These are phyloP conservation scores for Macrosoma leucophasiata DNA, from an alignment of 2,888 invertebrate genomes.

Conservation along the genomic window DNA sequence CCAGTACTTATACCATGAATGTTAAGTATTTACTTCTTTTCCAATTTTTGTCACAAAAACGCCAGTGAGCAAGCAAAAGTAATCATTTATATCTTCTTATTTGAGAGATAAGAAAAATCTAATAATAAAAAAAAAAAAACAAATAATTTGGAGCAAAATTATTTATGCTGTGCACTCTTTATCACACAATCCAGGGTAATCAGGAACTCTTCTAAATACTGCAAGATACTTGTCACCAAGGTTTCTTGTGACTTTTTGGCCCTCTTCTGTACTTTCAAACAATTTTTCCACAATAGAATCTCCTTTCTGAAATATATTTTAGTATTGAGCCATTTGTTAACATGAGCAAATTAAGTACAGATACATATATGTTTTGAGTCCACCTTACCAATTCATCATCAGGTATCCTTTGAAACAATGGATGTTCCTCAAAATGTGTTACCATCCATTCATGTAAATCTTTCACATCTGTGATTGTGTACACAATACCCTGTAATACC, in stretches of 20 bases:
- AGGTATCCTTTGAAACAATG: conserved; percentile 86
- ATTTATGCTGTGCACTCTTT: too few species aligned
- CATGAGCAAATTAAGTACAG: conserved; percentile 9
- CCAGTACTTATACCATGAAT: too few species aligned
- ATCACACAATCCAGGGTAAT: conserved; percentile 27
- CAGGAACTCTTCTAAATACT: conserved; percentile 82
- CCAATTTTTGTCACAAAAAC: too few species aligned
- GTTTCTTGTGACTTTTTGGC: conserved; percentile 97
- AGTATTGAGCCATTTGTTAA: too few species aligned
- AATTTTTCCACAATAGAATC: conserved; percentile 94
- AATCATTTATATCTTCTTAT: too few species aligned
- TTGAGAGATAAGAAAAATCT: too few species aligned
- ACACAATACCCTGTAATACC: conserved; percentile 93
- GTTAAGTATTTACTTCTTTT: too few species aligned
- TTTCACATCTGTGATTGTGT: conserved; percentile 98
- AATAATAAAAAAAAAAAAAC: too few species aligned
- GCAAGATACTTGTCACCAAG: conserved; percentile 95
- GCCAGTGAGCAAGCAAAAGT: too few species aligned
- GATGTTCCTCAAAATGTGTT: conserved; percentile 91
- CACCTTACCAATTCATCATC: conserved; percentile 83
- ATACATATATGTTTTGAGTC: conserved; percentile 1
- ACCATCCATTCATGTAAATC: conserved; percentile 99
- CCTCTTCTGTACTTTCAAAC: conserved; percentile 96
- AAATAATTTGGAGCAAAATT: too few species aligned
- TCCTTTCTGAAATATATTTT: conserved; percentile 80